Evolutionary conservation across 2,797 vertebrate species (phyloP).

Genomic region (Hoplostethus mediterraneus): DNA sequence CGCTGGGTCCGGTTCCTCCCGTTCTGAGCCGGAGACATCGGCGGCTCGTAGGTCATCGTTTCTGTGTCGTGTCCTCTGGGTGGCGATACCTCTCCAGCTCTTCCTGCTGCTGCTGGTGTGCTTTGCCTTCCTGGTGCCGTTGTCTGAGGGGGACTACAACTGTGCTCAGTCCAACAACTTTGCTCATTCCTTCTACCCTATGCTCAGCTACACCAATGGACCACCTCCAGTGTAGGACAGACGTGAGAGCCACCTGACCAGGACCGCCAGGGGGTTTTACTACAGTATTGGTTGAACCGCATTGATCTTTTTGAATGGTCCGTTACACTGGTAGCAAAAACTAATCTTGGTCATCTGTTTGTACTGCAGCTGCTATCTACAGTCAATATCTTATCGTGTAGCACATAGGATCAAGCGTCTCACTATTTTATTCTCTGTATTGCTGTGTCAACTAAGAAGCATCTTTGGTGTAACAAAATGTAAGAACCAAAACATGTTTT

Average conservation of each 20-base stretch:
- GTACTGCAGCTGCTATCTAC: conserved; percentile 57
- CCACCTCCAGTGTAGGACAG: conserved; percentile 91
- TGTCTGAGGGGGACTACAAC: conserved; percentile 92
- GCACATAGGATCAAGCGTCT: conserved; percentile 59
- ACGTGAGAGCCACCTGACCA: not conserved
- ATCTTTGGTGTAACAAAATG: conserved; percentile 43
- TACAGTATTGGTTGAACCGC: conserved; percentile 25
- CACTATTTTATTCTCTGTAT: conserved; percentile 54
- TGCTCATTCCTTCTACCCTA: conserved; percentile 94
- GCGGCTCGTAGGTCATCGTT: conserved; percentile 70
- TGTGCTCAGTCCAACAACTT: conserved; percentile 95
- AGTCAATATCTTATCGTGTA: conserved; percentile 57
- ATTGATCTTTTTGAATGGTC: conserved; percentile 20
- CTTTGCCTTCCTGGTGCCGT: conserved; percentile 90
- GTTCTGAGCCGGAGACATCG: conserved; percentile 85
- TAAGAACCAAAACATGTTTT: conserved; percentile 35
- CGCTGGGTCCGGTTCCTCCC: conserved; percentile 97
- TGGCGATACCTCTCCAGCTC: conserved; percentile 93
- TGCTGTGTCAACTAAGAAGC: conserved; percentile 43
- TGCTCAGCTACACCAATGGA: conserved; percentile 95
- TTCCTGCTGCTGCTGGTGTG: conserved; percentile 90
- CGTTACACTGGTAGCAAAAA: conserved; percentile 45
- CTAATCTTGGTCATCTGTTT: conserved; percentile 52
- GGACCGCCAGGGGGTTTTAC: not conserved
- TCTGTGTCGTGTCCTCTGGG: conserved; percentile 90